Evolutionary conservation across 2,797 vertebrate genomes (phyloP).

Genomic region (Chrosomus eos): DNA sequence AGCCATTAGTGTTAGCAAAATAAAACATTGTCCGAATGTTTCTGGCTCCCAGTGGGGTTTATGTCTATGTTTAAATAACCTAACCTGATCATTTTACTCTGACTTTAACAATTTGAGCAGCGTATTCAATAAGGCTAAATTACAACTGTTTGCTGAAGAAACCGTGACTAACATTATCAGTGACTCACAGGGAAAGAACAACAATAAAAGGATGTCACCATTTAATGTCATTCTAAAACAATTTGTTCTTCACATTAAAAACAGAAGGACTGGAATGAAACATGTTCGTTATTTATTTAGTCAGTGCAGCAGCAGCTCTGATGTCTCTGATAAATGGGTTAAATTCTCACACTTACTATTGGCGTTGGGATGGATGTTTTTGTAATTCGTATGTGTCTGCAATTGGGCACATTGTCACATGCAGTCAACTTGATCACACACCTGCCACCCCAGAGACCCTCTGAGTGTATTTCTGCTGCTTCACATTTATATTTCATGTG

Average conservation of each 20-base stretch:
- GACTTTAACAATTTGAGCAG: not conserved
- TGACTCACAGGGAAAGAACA: not conserved
- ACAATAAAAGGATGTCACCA: not conserved
- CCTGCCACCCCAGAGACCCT: conserved; percentile 9
- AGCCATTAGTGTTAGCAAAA: not conserved
- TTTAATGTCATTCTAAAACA: not conserved
- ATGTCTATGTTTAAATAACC: not conserved
- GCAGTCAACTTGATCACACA: conserved; percentile 34
- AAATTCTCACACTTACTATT: not conserved
- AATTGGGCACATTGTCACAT: conserved; percentile 3
- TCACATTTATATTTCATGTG: conserved; percentile 47
- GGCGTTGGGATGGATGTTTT: conserved; percentile 2
- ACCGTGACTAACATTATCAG: not conserved
- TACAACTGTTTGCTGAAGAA: not conserved
- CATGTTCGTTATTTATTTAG: not conserved
- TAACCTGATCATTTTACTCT: not conserved
- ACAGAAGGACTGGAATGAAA: not conserved
- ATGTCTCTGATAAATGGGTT: not conserved
- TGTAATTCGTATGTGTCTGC: conserved; percentile 1
- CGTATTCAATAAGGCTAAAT: not conserved
- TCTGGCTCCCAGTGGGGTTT: not conserved
- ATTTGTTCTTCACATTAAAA: not conserved
- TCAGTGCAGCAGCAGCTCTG: not conserved
- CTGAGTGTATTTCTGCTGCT: conserved; percentile 48
- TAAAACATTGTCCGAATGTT: not conserved